Evolutionary conservation across 2,113 vertebrate genomes (phyloP).

Genomic region (Ctenodactylus gundi): DNA sequence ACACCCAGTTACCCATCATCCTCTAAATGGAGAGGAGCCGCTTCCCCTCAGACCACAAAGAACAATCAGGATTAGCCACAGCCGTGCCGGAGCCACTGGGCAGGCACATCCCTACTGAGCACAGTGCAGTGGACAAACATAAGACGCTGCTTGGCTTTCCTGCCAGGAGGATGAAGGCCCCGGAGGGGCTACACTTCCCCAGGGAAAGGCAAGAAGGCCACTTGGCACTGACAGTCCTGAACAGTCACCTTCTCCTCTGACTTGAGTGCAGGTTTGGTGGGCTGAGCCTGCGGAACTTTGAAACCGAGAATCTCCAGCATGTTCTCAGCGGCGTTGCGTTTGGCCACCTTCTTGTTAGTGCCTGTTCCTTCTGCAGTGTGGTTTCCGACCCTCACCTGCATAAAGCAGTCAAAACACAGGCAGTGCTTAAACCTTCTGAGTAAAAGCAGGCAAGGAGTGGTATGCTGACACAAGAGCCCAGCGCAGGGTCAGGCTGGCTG

Average conservation of each 20-base stretch:
- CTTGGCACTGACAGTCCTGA: background rate
- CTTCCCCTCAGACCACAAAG: background rate
- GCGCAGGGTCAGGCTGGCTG: background rate
- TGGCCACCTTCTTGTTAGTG: constrained; percentile 98
- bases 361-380: constrained; percentile 95
- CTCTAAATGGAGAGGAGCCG: background rate
- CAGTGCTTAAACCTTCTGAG: background rate
- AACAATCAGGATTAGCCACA: background rate
- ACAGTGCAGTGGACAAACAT: rapidly evolving
- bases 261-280: constrained; percentile 96
- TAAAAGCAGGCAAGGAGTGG: rapidly evolving
- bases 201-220: background rate
- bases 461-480: background rate
- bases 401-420: background rate
- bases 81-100: background rate
- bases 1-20: background rate
- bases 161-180: background rate
- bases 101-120: background rate
- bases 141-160: background rate
- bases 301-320: constrained; percentile 98
- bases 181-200: background rate
- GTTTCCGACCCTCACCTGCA: constrained; percentile 92
- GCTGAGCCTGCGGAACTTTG: constrained; percentile 96
- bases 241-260: constrained; percentile 94
- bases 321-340: constrained; percentile 97